Conservation (phyloP, 2,888 invertebrate species). For the Opisthograptis luteolata region DNA sequence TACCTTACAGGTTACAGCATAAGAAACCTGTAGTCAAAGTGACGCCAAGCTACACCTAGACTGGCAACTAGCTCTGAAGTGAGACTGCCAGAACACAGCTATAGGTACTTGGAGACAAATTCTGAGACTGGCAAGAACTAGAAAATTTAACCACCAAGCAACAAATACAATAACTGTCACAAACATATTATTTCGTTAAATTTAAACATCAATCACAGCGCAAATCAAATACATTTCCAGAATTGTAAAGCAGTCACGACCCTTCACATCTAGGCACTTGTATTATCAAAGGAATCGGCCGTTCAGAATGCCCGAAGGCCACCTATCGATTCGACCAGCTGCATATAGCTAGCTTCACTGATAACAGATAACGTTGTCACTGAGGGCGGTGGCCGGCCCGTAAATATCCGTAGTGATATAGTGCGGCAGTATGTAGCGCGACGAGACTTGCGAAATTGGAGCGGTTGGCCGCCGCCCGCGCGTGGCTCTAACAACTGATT, state of each 20-base stretch:
- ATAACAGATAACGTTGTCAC: slow-evolving; percentile 82
- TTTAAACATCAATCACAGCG: slow-evolving; percentile 5
- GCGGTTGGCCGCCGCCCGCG: slow-evolving; percentile 60
- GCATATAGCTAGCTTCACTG: slow-evolving; percentile 72
- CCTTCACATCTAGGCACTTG: slow-evolving; percentile 20
- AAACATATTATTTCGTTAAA: neutral
- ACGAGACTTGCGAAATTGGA: slow-evolving; percentile 76
- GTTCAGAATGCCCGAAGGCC: slow-evolving; percentile 46
- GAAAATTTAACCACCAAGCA: too few relatives aligned
- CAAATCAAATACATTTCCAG: slow-evolving; percentile 23
- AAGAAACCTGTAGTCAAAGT: too few relatives aligned
- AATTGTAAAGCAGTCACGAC: slow-evolving; percentile 33
- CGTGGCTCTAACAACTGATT: slow-evolving; percentile 40
- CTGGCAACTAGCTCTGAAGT: too few relatives aligned
- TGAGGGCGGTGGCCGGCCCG: slow-evolving; percentile 71
- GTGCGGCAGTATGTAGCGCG: slow-evolving; percentile 18
- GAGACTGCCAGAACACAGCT: too few relatives aligned
- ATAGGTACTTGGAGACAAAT: too few relatives aligned
- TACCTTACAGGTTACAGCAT: too few relatives aligned
- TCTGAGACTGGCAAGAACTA: too few relatives aligned
- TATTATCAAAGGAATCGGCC: slow-evolving; percentile 29
- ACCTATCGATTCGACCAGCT: slow-evolving; percentile 64
- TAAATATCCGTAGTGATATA: slow-evolving; percentile 67
- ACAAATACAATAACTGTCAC: neutral
- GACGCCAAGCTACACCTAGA: too few relatives aligned